phyloP scores from a whole-genome alignment of 2,888 invertebrate genomes.

The Nephrotoma appendiculata region DNA sequence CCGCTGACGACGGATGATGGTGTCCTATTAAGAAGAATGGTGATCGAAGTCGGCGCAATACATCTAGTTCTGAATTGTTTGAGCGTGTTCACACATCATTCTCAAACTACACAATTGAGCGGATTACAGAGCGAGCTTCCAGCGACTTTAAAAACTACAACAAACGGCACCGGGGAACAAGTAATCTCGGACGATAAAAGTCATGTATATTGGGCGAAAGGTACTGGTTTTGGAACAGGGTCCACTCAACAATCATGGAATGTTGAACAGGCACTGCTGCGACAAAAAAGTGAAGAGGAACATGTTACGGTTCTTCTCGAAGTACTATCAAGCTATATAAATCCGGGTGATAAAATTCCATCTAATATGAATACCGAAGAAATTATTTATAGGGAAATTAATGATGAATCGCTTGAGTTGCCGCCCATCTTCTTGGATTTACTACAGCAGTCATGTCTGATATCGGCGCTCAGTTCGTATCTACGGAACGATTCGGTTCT shows the following conservation, averaged over 20 bases:
- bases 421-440: conserved; percentile 62
- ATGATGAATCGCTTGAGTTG: conserved; percentile 35
- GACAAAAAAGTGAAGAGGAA: conserved; percentile 84
- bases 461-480: conserved; percentile 81
- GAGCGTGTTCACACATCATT: conserved; percentile 76
- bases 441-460: conserved; percentile 65
- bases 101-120: conserved; percentile 36
- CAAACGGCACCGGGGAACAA: conserved; percentile 23
- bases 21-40: conserved; percentile 55
- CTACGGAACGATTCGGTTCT: conserved; percentile 89
- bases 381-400: conserved; percentile 29
- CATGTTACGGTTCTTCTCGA: conserved; percentile 75
- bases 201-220: conserved; percentile 88
- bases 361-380: conserved; percentile 29
- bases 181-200: conserved; percentile 52
- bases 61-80: conserved; percentile 75
- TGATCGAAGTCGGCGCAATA: conserved; percentile 72
- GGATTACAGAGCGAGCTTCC: conserved; percentile 17
- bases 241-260: conserved; percentile 94
- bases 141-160: conserved; percentile 25
- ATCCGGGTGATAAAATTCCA: conserved; percentile 45
- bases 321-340: conserved; percentile 79
- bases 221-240: conserved; percentile 92
- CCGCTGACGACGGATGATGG: conserved; percentile 65
- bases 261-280: conserved; percentile 81